phyloP scores from a whole-genome alignment of 2,888 invertebrate genomes.

The Psylliodes chrysocephalus region DNA sequence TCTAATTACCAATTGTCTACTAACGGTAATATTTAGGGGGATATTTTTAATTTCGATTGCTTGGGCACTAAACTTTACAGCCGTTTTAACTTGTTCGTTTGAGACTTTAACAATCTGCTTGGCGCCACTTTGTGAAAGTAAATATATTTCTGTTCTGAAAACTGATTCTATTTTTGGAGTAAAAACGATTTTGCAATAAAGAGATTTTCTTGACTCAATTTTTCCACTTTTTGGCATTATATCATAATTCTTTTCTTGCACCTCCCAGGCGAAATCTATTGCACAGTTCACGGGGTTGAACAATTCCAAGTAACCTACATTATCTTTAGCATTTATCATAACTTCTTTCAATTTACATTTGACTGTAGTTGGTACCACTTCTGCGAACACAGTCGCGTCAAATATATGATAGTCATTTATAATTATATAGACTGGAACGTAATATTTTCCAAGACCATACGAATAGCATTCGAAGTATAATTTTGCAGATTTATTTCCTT shows the following conservation, averaged over 20 bases:
- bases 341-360: conserved; percentile 55
- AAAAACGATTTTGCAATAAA: conserved; percentile 64
- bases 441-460: conserved; percentile 55
- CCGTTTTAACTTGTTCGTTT: conserved; percentile 31
- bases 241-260: conserved; percentile 63
- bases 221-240: conserved; percentile 67
- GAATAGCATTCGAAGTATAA: conserved; percentile 53
- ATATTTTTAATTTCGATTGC: conserved; percentile 56
- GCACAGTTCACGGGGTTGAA: conserved; percentile 68
- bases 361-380: conserved; percentile 60
- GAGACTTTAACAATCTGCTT: conserved; percentile 45
- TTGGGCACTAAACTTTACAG: conserved; percentile 40
- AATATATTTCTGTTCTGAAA: conserved; percentile 52
- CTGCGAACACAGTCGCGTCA: conserved; percentile 61
- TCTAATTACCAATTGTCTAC: conserved; percentile 43
- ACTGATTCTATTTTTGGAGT: conserved; percentile 48
- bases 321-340: conserved; percentile 53
- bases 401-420: conserved; percentile 63
- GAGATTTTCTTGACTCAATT: conserved; percentile 66
- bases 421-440: conserved; percentile 60
- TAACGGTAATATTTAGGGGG: conserved; percentile 59
- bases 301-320: conserved; percentile 65
- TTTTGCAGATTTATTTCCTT: conserved; percentile 38
- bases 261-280: conserved; percentile 66
- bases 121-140: conserved; percentile 58